These are phyloP conservation scores for Euwallacea similis DNA, from an alignment of 1,140 invertebrate species.

Conservation along the genomic window DNA sequence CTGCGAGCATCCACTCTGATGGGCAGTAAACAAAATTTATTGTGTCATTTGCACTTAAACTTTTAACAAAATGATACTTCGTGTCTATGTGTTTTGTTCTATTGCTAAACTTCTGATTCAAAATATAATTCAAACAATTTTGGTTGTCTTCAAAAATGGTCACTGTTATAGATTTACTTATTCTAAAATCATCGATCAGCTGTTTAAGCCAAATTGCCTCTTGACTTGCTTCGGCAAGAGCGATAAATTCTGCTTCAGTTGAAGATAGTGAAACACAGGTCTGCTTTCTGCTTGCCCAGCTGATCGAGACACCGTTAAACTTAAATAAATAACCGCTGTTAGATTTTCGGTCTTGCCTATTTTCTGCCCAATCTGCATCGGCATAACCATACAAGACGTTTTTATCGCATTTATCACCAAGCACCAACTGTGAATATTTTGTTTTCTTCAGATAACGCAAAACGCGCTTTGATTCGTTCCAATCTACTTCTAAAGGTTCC, in stretches of 20 bases:
- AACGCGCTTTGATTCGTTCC: not conserved
- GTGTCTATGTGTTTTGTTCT: too few relatives aligned
- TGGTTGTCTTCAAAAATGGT: conserved; percentile 38
- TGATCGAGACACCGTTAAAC: conserved; percentile 40
- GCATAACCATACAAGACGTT: not conserved
- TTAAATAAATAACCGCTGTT: conserved; percentile 48
- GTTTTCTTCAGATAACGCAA: not conserved
- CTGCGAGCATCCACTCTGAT: too few relatives aligned
- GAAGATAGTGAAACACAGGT: conserved; percentile 45
- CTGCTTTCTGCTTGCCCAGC: conserved; percentile 48
- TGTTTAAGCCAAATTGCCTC: conserved; percentile 46
- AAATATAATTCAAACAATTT: conserved; percentile 17
- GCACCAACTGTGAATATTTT: not conserved
- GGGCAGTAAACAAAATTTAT: too few relatives aligned
- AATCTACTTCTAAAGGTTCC: conserved; percentile 1
- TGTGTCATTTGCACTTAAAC: too few relatives aligned
- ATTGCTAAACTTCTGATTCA: conserved; percentile 2
- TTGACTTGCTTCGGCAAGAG: conserved; percentile 46
- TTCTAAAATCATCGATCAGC: conserved; percentile 42
- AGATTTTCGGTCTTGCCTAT: conserved; percentile 46
- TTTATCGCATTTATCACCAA: conserved; percentile 1
- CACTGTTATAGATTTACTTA: not conserved
- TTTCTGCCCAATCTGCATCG: conserved; percentile 47
- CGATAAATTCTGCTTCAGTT: conserved; percentile 55
- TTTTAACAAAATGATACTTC: too few relatives aligned